Evolutionary conservation across 2,888 invertebrate genomes (phyloP), one percentile per base, ranked within the genome.

Genomic region (Nudaria mundana): DNA sequence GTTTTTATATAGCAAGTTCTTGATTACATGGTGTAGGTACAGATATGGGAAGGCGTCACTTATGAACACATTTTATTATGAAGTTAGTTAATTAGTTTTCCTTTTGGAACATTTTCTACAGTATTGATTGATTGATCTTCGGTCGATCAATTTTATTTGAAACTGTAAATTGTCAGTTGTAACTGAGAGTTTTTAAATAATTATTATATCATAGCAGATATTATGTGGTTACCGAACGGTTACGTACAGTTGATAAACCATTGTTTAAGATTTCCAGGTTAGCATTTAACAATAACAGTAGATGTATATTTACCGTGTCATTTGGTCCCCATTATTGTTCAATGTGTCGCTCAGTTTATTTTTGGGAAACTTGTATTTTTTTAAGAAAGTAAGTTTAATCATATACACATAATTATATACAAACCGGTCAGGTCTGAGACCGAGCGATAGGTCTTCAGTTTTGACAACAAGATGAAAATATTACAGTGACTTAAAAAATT

Each of bases 21-120:
- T 48, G 37, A 39, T 50, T 40, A 40, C 43, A 33, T 46, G 30
- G 44, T 39, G 7, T 15, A 12, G 25, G 16, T 12, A 15, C n/a
- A 10, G 22, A 22, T 31, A 10, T 48, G 52, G 46, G 44, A 45
- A 44, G 43, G 44, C 45, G 40, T 48, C 66, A 71, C 72, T 80
- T 78, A 70, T 68, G 66, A 66, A 68, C 71, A 68, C 56, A 52
- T 71, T 57, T 65, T 61, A 63, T 58, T 63, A 53, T 63, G n/a
- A 72, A 71, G 73, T 77, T 81, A 66, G 63, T 77, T 78, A 69
- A 69, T 37, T 56, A 56, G 54, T 52, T 59, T 47, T 76, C 72
- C 62, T 73, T 82, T 83, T 81, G 66, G 73, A 78, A 66, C 55
- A 74, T 47, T 78, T 78, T 79, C 67, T 76, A 71, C 71, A 71